Percentiles rank a stretch among this genome's conserved stretches.
Evolutionary conservation across 2,113 vertebrate species (phyloP).

Genomic region (Capra hircus): DNA sequence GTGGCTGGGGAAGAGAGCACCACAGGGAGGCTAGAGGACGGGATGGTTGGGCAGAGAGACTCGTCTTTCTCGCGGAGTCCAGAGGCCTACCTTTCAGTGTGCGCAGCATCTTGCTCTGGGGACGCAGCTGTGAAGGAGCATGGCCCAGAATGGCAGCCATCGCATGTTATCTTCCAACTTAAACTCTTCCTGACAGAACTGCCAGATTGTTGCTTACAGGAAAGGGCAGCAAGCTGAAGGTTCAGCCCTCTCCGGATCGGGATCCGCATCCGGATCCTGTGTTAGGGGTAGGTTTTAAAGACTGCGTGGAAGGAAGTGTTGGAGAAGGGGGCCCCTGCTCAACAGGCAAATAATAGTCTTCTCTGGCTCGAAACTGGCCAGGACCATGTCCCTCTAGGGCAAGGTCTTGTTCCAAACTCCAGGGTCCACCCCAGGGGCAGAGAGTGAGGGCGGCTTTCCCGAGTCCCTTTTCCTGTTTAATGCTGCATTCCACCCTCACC

Average conservation of each 20-base stretch:
- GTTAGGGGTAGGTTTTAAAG: neutral
- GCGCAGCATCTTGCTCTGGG: neutral
- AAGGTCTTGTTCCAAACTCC: neutral
- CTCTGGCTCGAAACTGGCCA: fast-evolving
- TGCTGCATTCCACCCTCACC: neutral
- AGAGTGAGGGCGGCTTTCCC: neutral
- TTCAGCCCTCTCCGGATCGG: fast-evolving
- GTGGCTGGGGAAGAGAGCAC: neutral
- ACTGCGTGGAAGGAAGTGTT: neutral
- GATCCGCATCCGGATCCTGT: fast-evolving
- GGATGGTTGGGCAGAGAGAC: neutral
- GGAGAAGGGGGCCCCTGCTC: neutral
- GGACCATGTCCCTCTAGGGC: neutral
- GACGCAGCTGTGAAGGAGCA: neutral
- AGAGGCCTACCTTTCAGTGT: neutral
- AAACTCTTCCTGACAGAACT: neutral
- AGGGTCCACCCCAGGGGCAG: neutral
- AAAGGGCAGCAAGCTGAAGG: neutral
- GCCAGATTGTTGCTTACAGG: neutral
- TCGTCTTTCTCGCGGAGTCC: neutral
- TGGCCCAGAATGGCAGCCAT: neutral
- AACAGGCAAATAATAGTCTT: neutral
- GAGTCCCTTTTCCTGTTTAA: neutral
- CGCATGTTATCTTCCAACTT: neutral
- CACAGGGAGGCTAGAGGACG: fast-evolving